Conservation (phyloP, 2,113 vertebrate genomes). For the Mionectes macconnelli region DNA sequence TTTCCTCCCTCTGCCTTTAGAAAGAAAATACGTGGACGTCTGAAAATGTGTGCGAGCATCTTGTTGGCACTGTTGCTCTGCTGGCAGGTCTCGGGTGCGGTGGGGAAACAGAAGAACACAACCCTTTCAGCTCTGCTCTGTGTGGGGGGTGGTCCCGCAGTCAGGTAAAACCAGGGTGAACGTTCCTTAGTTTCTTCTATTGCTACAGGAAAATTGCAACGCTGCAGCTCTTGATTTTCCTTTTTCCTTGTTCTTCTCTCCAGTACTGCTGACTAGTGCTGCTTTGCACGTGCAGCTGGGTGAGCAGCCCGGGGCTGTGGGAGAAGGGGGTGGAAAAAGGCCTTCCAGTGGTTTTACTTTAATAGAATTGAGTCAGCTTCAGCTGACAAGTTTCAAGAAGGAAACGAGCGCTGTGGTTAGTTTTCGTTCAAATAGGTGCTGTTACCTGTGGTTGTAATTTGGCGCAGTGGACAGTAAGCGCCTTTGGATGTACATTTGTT, state of each 20-base stretch:
- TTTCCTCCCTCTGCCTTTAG: not conserved
- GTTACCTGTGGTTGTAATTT: not conserved
- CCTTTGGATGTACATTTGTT: not conserved
- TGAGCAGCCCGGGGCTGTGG: not conserved
- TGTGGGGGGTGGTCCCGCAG: not conserved
- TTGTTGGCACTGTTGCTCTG: not conserved
- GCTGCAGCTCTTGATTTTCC: not conserved
- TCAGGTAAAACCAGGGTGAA: not conserved
- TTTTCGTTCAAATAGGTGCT: not conserved
- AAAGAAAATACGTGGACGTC: not conserved
- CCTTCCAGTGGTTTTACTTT: not conserved
- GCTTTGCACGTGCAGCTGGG: not conserved
- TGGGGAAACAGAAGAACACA: not conserved
- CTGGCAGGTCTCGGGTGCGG: accelerated
- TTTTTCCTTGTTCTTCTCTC: accelerated
- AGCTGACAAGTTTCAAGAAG: not conserved
- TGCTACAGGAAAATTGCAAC: not conserved
- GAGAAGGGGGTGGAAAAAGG: not conserved
- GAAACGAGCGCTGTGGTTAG: not conserved
- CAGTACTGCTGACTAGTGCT: not conserved
- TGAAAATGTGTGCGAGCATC: not conserved
- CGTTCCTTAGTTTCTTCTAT: not conserved
- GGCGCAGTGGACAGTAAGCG: not conserved
- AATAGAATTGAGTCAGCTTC: not conserved
- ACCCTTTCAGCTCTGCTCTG: not conserved